Evolutionary conservation across 2,888 invertebrate species (phyloP).

Genomic region (Andrena haemorrhoa): DNA sequence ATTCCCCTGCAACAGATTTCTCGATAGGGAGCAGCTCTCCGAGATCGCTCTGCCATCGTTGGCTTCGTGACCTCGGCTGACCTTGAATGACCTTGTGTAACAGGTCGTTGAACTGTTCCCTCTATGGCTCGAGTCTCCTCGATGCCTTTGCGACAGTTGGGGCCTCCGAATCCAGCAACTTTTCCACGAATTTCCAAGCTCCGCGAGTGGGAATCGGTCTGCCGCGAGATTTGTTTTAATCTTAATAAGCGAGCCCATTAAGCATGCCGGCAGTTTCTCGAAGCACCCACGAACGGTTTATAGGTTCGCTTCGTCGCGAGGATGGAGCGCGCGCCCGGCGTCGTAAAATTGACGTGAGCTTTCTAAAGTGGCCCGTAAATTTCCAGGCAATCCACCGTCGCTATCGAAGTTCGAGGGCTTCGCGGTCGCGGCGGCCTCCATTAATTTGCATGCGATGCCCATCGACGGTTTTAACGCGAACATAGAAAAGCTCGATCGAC

Average conservation of each 20-base stretch:
- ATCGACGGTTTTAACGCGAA: constrained; percentile 26
- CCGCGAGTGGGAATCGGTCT: neutral
- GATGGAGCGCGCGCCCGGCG: constrained; percentile 12
- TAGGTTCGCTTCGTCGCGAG: neutral
- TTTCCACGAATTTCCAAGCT: neutral
- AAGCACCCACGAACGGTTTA: constrained; percentile 3
- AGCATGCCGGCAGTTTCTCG: neutral
- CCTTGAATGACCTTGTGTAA: neutral
- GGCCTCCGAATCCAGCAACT: neutral
- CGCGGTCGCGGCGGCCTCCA: neutral
- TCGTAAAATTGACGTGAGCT: constrained; percentile 59
- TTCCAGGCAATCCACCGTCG: constrained; percentile 32
- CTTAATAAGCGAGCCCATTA: neutral
- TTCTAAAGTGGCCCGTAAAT: constrained; percentile 57
- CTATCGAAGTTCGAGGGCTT: constrained; percentile 18
- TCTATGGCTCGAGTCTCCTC: too few species aligned
- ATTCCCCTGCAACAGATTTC: neutral
- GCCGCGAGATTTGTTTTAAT: constrained; percentile 4
- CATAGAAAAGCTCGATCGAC: neutral
- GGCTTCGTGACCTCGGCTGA: constrained; percentile 1
- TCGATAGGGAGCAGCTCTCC: neutral
- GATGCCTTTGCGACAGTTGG: too few species aligned
- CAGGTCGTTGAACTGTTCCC: too few species aligned
- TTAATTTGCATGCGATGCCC: constrained; percentile 26
- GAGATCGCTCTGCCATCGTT: neutral